Evolutionary conservation across 2,888 invertebrate species (phyloP).

Genomic region (Orthosia incerta): DNA sequence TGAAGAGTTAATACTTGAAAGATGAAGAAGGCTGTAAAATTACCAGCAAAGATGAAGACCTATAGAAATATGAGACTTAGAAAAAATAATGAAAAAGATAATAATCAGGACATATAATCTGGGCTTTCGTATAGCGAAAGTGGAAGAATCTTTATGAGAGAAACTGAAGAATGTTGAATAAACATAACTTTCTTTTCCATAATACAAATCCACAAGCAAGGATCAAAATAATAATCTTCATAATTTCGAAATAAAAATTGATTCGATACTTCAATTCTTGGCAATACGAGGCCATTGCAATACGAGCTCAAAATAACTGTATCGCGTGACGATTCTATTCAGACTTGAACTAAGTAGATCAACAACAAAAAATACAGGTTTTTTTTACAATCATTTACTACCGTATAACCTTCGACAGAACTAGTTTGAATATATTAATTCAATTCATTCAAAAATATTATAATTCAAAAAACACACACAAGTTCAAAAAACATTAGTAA

Average conservation of each 20-base stretch:
- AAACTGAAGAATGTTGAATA: conserved; percentile 14
- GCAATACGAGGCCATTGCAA: conserved; percentile 8
- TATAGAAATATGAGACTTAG: not conserved
- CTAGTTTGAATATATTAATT: conserved; percentile 3
- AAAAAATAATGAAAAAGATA: not conserved
- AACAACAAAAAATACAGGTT: conserved; percentile 3
- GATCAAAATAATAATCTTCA: not conserved
- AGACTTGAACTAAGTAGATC: conserved; percentile 22
- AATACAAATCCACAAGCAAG: not conserved
- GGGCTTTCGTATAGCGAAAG: conserved; percentile 6
- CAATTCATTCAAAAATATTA: not conserved
- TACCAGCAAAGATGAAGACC: not conserved
- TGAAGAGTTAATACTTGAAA: too few relatives aligned
- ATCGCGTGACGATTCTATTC: conserved; percentile 38
- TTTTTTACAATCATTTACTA: conserved; percentile 4
- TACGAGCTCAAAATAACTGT: conserved; percentile 12
- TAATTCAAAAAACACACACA: not conserved
- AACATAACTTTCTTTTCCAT: conserved; percentile 4
- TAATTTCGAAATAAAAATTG: not conserved
- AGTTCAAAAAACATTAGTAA: not conserved
- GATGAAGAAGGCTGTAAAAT: not conserved
- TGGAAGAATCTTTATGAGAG: conserved; percentile 14
- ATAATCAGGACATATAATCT: not conserved
- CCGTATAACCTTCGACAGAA: conserved; percentile 26
- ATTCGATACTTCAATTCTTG: not conserved